Conservation (phyloP, 2,888 invertebrate species). For the Lagria hirta region DNA sequence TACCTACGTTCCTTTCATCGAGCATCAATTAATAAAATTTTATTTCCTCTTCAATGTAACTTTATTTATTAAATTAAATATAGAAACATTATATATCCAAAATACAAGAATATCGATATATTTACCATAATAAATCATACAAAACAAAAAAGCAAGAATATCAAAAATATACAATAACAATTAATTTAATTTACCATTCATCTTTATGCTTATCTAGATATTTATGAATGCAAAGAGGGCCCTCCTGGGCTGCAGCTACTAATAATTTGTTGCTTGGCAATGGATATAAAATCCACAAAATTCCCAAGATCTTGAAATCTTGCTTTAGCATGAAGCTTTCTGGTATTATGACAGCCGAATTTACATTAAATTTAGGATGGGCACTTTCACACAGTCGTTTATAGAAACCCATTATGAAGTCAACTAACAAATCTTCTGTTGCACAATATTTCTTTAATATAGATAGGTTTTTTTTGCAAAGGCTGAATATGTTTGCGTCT, state of each 20-base stretch:
- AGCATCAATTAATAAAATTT: slow-evolving; percentile 17
- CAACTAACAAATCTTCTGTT: slow-evolving; percentile 12
- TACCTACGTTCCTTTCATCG: slow-evolving; percentile 18
- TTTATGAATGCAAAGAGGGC: slow-evolving; percentile 16
- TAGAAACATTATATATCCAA: slow-evolving; percentile 12
- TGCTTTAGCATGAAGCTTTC: slow-evolving; percentile 13
- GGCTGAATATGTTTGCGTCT: slow-evolving; percentile 9
- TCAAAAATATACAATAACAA: slow-evolving; percentile 16
- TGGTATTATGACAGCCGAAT: slow-evolving; percentile 5
- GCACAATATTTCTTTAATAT: slow-evolving; percentile 5
- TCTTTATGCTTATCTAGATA: slow-evolving; percentile 1
- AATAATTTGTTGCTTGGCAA: slow-evolving; percentile 14
- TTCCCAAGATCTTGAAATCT: slow-evolving; percentile 15
- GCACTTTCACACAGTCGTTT: slow-evolving; percentile 11
- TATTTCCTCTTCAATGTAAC: slow-evolving; percentile 17
- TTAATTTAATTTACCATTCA: slow-evolving; percentile 8
- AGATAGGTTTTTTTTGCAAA: slow-evolving; percentile 5
- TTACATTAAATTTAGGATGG: slow-evolving; percentile 12
- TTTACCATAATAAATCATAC: slow-evolving; percentile 14
- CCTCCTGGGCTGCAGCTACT: slow-evolving; percentile 10
- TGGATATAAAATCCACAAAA: slow-evolving; percentile 13
- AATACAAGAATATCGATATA: slow-evolving; percentile 16
- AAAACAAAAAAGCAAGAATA: slow-evolving; percentile 16
- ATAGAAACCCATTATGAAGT: slow-evolving; percentile 12
- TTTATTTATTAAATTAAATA: slow-evolving; percentile 17